Base-by-base conservation (phyloP, 1,140 invertebrate species). In the Sesamia nonagrioides region DNA sequence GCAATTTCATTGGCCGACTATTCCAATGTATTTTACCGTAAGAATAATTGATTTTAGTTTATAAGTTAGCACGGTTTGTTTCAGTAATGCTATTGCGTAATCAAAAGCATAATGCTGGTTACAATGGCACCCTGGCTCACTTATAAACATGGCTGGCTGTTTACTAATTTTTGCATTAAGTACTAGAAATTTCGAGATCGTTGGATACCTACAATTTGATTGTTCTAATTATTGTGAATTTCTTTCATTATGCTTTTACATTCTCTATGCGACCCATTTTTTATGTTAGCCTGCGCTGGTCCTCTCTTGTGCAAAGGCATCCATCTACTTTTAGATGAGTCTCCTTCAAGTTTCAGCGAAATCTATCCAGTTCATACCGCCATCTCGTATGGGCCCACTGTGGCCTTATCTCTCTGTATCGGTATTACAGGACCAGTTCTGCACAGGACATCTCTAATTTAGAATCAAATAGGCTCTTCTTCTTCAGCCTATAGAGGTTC, bases 101-200 rank as follows among this genome's bases (percentile, higher is more conserved):
- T 83, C 82, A 86, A 84, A 89, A 85, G 82, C 79, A 84, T 83
- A 75, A 77, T 86, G 75, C 81, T 87, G 77, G 79, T 83, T 84
- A 90, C 88, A 90, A 91, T 91, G 83, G 86, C 80, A 80, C 76
- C 84, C 81, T 84, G 83, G 73, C 82, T 81, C 81, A 68, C 83
- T 63, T 86, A 89, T 89, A 87, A 88, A 90, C 87, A 91, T 84
- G 84, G 72, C 71, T 79, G 73, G 40, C 73, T 92, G 88, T 91
- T 92, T 92, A 91, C 86, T 90, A 92, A 92, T 91, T 85, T 76
- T 89, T 91, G 85, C 87, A 86, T 89, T 89, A n/a, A n/a, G n/a
- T n/a, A 83, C 85, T 84, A 83, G 79, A 84, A 81, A 86, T 88
- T 89, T 86, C 84, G 79, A 81, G 81, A 91, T 86, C 87, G 88